Percentiles rank a stretch among this genome's conserved stretches.
Evolutionary conservation across 2,888 invertebrate species (phyloP).

Genomic region (Cryptus armator): DNA sequence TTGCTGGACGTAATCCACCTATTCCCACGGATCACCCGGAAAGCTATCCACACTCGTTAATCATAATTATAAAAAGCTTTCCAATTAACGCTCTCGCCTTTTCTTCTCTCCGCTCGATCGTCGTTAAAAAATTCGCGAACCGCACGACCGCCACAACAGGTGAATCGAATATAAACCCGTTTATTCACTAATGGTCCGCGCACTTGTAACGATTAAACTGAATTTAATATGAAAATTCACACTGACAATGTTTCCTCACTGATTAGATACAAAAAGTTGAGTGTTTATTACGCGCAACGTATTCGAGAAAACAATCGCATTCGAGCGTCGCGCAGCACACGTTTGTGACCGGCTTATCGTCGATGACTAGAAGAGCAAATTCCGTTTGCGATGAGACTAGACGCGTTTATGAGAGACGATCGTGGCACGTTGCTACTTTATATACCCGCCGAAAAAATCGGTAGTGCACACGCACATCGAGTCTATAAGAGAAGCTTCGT

Average conservation of each 20-base stretch:
- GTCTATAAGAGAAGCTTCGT: not conserved
- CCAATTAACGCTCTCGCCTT: conserved; percentile 3
- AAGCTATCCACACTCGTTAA: conserved; percentile 6
- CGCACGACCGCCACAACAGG: too few species aligned
- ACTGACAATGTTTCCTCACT: not conserved
- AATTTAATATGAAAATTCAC: not conserved
- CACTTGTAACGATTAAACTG: not conserved
- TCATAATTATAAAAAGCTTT: conserved; percentile 1
- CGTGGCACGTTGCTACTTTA: conserved; percentile 13
- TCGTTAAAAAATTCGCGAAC: not conserved
- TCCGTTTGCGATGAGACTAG: conserved; percentile 45
- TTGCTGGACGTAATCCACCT: not conserved
- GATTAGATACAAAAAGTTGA: not conserved
- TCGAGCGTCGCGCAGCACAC: not conserved
- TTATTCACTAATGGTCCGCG: not conserved
- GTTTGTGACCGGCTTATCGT: conserved; percentile 21
- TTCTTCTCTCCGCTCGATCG: conserved; percentile 18
- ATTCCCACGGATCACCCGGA: not conserved
- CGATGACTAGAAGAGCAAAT: conserved; percentile 10
- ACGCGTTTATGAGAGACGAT: conserved; percentile 34
- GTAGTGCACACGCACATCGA: not conserved
- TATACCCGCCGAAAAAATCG: conserved; percentile 35
- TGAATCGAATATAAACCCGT: too few species aligned
- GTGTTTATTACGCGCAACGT: not conserved
- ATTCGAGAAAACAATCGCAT: not conserved